Base-by-base conservation (phyloP, 2,888 invertebrate genomes). In the Phoenoteleia sp. region DNA sequence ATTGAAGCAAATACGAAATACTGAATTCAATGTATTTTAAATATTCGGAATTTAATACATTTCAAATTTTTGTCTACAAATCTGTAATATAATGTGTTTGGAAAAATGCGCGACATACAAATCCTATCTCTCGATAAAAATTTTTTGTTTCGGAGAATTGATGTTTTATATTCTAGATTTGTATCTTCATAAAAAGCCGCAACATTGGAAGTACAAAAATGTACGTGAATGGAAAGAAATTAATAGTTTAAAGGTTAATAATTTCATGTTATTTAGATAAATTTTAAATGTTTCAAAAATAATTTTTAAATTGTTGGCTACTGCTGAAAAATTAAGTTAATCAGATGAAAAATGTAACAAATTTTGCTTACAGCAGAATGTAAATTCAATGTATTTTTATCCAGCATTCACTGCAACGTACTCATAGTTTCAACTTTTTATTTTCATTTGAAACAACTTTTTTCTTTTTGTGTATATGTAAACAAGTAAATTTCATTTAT, bases 161-260 rank as follows among this genome's bases (percentile, higher is more conserved):
- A 54, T 54, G 54, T 54, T 54, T 54, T 54, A 54, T 54, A 54
- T 54, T 54, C 54, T 27, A 54, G 54, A 54, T 54, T 15, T 54
- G 54, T 27, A 54, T 54, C 54, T 54, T 54, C 15, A 54, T 54
- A 29, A 54, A 54, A 27, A 0, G 17, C 29, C 7, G 29, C 13
- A 23, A 33, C 33, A 11, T 9, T 33, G 33, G 33, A 33, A 33
- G 6, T 7, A 33, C 33, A 11, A 33, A 33, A 33, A 33, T 9
- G 33, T 11, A 33, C 9, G 33, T 33, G 9, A 33, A 33, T 33
- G 9, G 33, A 33, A 9, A 0, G 4, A 29, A 29, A 54, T 54
- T 54, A 54, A 17, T 54, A 29, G 17, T 54, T 29, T 29, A 33
- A 33, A 33, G 33, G 33, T 33, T 33, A 54, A 49, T 19, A 47